A percentile compares a stretch with the other conserved stretches of the same genome.
These are phyloP conservation scores for Macrotus californicus DNA, from an alignment of 2,113 vertebrate species.

Conservation along the genomic window DNA sequence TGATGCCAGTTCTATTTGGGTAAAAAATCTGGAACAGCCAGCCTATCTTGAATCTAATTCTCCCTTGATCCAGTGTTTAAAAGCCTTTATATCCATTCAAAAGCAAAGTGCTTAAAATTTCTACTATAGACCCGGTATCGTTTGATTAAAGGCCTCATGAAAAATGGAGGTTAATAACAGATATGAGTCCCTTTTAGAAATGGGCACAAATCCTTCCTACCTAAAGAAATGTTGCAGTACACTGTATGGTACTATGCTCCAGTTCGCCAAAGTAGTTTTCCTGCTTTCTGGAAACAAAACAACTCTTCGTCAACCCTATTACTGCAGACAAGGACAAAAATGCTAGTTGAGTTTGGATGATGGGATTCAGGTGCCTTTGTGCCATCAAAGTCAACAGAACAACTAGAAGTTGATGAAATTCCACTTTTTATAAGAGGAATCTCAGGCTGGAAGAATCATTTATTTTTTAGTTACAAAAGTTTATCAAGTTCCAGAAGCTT, in stretches of 20 bases:
- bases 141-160: constrained; percentile 42
- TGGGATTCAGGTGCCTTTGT: constrained; percentile 78
- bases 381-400: constrained; percentile 74
- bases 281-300: constrained; percentile 68
- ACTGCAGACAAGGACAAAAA: constrained; percentile 74
- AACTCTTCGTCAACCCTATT: constrained; percentile 71
- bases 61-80: constrained; percentile 38
- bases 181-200: constrained; percentile 28
- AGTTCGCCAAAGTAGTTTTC: constrained; percentile 38
- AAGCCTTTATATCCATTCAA: neutral
- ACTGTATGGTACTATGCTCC: constrained; percentile 31
- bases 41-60: constrained; percentile 14
- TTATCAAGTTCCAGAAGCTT: constrained; percentile 80
- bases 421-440: constrained; percentile 66
- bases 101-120: constrained; percentile 36
- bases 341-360: constrained; percentile 64
- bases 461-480: constrained; percentile 78
- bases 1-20: neutral
- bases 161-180: constrained; percentile 19
- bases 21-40: constrained; percentile 34
- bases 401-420: constrained; percentile 74
- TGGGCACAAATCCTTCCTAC: constrained; percentile 46
- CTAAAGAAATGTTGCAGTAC: constrained; percentile 37
- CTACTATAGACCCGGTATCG: neutral
- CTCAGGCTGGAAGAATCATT: constrained; percentile 74